Percentiles rank a stretch among this genome's conserved stretches.
Conservation (phyloP, 2,113 vertebrate genomes). For the Ageneiosus marmoratus region DNA sequence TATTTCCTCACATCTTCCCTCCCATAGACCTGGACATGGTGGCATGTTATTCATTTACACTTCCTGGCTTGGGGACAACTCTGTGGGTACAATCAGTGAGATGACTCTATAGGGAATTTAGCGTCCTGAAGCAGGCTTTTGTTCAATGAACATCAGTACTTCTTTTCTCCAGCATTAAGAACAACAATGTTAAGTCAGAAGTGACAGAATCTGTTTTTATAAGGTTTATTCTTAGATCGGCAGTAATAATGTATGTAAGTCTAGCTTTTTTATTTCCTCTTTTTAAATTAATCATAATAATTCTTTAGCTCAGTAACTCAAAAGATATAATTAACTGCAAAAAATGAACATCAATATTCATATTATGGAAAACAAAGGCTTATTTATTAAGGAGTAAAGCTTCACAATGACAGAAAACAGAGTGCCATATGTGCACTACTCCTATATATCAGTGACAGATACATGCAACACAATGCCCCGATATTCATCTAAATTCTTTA, state of each 20-base stretch:
- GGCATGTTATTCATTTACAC: constrained; percentile 54
- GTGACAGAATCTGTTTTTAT: not conserved
- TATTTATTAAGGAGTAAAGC: constrained; percentile 13
- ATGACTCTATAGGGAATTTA: constrained; percentile 27
- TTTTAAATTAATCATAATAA: not conserved
- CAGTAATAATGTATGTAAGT: not conserved
- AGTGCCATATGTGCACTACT: constrained; percentile 13
- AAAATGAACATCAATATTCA: constrained; percentile 21
- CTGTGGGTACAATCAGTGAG: constrained; percentile 3
- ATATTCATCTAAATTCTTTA: constrained; percentile 48
- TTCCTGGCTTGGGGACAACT: constrained; percentile 33
- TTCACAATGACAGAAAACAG: constrained; percentile 15
- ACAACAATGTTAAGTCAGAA: not conserved
- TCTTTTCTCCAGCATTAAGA: not conserved
- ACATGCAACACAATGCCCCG: constrained; percentile 24
- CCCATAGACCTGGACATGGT: constrained; percentile 31
- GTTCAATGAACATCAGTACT: constrained; percentile 18
- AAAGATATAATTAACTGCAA: not conserved
- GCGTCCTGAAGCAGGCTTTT: constrained; percentile 3
- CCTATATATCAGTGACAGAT: constrained; percentile 10
- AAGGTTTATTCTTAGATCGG: not conserved
- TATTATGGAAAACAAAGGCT: constrained; percentile 23
- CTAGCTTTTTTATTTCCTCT: not conserved
- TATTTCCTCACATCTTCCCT: constrained; percentile 33
- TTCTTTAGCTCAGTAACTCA: not conserved